phyloP scores from a whole-genome alignment of 1,140 invertebrate species.

The Leptonema lineaticorne region DNA sequence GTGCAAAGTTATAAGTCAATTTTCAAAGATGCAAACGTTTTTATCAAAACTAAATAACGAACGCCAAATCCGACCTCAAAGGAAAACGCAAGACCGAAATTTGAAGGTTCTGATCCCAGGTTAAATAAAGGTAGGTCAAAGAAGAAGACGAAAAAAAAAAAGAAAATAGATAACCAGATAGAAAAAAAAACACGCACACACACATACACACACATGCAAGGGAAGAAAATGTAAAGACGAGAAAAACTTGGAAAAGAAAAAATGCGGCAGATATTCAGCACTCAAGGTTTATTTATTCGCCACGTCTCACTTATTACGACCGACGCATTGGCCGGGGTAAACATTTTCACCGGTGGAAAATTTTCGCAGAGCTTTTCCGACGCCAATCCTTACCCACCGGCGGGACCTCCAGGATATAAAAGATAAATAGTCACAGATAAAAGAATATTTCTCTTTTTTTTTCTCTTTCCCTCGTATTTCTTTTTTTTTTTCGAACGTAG shows the following conservation, averaged over 20 bases:
- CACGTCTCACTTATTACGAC: constrained; percentile 20
- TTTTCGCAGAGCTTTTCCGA: neutral
- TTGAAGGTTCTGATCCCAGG: no score
- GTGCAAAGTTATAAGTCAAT: no score
- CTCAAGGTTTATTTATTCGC: neutral
- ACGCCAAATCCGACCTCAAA: no score
- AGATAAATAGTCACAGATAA: constrained; percentile 38
- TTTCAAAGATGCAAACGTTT: no score
- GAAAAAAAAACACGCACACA: no score
- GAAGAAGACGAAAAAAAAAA: no score
- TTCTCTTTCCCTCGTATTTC: neutral
- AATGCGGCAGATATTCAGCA: neutral
- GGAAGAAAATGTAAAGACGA: no score
- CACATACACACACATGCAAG: no score
- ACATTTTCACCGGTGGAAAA: constrained; percentile 1
- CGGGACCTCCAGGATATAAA: constrained; percentile 34
- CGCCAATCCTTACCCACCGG: constrained; percentile 18
- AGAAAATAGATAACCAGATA: no score
- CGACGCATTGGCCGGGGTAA: constrained; percentile 20
- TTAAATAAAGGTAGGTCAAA: no score
- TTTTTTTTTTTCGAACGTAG: constrained; percentile 10
- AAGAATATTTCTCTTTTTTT: constrained; percentile 2
- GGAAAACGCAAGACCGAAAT: no score
- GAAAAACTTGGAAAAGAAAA: neutral
- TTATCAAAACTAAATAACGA: no score